phyloP scores from a whole-genome alignment of 1,140 invertebrate genomes.

The Augochlora pura region DNA sequence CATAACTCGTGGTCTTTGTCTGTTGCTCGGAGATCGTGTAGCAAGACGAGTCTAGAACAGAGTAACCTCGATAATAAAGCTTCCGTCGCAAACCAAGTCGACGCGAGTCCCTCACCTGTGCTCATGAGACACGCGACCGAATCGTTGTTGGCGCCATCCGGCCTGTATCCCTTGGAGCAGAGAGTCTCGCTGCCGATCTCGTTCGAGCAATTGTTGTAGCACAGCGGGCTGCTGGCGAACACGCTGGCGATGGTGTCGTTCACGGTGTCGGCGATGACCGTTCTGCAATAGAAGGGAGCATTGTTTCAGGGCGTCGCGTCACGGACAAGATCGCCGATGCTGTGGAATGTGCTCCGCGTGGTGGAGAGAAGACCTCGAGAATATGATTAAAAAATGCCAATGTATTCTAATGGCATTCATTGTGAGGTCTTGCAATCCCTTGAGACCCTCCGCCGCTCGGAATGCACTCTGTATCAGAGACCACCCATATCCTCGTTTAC shows the following conservation, averaged over 20 bases:
- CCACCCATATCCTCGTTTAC: too few species aligned
- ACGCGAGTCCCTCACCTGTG: not conserved
- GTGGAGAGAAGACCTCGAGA: too few species aligned
- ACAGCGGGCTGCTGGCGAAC: slow-evolving; percentile 29
- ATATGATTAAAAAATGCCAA: too few species aligned
- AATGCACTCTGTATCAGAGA: too few species aligned
- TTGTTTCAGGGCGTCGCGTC: too few species aligned
- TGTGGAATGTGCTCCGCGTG: too few species aligned
- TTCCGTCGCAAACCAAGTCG: not conserved
- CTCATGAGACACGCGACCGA: slow-evolving; percentile 44
- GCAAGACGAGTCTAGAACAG: not conserved
- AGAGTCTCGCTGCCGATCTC: slow-evolving; percentile 37
- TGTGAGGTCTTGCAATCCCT: too few species aligned
- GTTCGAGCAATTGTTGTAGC: slow-evolving; percentile 17
- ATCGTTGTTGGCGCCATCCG: not conserved
- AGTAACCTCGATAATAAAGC: too few species aligned
- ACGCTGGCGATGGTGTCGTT: slow-evolving; percentile 24
- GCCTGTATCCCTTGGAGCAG: slow-evolving; percentile 8
- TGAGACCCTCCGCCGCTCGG: too few species aligned
- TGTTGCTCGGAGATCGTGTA: not conserved
- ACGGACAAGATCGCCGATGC: too few species aligned
- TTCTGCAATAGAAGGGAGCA: slow-evolving; percentile 16
- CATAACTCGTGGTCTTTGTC: not conserved
- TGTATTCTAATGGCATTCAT: too few species aligned
- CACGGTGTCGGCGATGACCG: not conserved